These are phyloP conservation scores for Sebastes trivittatus DNA, from an alignment of 2,797 vertebrate species.

Conservation along the genomic window DNA sequence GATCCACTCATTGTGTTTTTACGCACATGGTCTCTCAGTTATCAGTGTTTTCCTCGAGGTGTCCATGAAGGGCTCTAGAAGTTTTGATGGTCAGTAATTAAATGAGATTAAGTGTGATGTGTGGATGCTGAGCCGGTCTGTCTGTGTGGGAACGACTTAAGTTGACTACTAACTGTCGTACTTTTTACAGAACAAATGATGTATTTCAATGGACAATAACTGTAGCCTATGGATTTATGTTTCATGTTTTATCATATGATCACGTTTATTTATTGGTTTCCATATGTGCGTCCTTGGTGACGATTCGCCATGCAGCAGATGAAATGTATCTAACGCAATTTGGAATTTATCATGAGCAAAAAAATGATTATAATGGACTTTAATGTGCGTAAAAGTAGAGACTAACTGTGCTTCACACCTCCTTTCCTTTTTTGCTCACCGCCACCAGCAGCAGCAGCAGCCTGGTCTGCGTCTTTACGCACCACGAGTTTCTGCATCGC, in stretches of 20 bases:
- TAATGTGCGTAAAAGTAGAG: neutral
- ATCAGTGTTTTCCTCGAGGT: neutral
- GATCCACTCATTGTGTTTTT: neutral
- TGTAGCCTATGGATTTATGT: neutral
- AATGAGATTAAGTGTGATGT: neutral
- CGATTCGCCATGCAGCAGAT: neutral
- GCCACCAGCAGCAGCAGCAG: neutral
- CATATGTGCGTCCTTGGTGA: neutral
- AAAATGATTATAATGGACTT: too few species aligned
- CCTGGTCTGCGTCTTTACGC: constrained; percentile 31
- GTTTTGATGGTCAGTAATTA: constrained; percentile 19
- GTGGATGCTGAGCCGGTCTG: neutral
- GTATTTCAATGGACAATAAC: neutral
- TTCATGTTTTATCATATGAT: neutral
- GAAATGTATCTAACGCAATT: neutral
- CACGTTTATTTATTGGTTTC: too few species aligned
- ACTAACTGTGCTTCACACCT: neutral
- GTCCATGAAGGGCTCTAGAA: neutral
- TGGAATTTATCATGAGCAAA: neutral
- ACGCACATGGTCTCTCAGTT: constrained; percentile 17
- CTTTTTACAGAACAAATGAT: neutral
- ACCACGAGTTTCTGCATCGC: neutral
- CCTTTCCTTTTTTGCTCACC: too few species aligned
- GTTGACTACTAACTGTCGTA: neutral
- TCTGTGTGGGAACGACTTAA: neutral